Evolutionary conservation across 2,113 vertebrate species (phyloP), one percentile per base, ranked within the genome.

Genomic region (Pseudopodoces humilis): DNA sequence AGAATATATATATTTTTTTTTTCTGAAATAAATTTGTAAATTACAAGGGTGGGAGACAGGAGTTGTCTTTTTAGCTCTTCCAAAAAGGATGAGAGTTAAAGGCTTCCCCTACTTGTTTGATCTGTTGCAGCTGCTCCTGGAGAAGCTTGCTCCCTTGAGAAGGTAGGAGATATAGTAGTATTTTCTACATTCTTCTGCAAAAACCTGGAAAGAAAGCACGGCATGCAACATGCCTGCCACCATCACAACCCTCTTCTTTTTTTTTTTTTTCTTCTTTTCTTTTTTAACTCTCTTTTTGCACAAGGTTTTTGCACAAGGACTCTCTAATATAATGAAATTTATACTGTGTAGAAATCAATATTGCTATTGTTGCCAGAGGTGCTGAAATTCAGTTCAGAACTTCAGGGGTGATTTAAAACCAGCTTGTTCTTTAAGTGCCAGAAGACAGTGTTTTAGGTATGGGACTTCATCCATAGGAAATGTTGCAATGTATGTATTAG

Each of bases 1-100:
- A 37, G n/a, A 87, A 50, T 83, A 2, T 2, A 37, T 37, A 37
- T 49, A 41, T 19, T 46, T 7, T 64, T 69, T 35, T 56, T 22
- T 10, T 20, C 37, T 79, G 30, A 60, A 91, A 62, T 71, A 46
- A 53, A 63, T 43, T 91, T 74, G 24, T 77, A 59, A 70, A 65
- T 83, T 76, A 41, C 58, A 74, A 74, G 35, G 6, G 0, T 33
- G 16, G 30, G 22, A 80, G 78, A 50, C 43, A 91, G 39, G 22
- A 91, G 7, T 27, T 86, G 33, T 44, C 78, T 74, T 93, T 91
- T 63, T 74, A 90, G 82, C 30, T 18, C 17, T 77, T 94, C 71
- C 33, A 62, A 20, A 83, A 92, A 68, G 13, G 37, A 43, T 50
- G 43, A 15, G 35, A 77, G 33, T 35, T 39, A 23, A 30, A 85